Evolutionary conservation across 2,113 vertebrate species (phyloP).

Genomic region (Alouatta palliata): DNA sequence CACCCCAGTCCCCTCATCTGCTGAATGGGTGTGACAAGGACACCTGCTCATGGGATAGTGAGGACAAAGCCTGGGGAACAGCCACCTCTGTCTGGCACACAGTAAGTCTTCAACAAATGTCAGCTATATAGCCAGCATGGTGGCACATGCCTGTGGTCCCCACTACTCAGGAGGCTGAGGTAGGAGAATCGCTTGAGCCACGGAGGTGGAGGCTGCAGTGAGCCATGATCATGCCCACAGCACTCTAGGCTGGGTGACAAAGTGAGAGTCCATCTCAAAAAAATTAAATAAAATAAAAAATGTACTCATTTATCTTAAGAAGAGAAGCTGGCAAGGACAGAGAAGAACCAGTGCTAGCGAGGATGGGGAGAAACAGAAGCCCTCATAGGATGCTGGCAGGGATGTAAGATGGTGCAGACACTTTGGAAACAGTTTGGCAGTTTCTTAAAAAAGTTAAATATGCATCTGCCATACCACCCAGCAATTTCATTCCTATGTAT

Average conservation of each 20-base stretch:
- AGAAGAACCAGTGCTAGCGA: background rate
- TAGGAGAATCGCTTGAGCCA: too few species aligned
- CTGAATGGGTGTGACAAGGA: background rate
- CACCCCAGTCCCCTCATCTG: background rate
- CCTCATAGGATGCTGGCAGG: background rate
- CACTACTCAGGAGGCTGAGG: too few species aligned
- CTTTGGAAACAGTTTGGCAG: background rate
- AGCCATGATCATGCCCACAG: too few species aligned
- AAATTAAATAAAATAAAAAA: too few species aligned
- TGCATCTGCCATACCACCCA: background rate
- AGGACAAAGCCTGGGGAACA: background rate
- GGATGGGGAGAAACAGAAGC: background rate
- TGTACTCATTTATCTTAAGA: background rate
- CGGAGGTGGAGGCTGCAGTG: too few species aligned
- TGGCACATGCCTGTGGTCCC: too few species aligned
- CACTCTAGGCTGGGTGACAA: too few species aligned
- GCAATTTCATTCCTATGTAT: background rate
- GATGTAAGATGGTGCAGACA: background rate
- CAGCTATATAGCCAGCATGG: background rate
- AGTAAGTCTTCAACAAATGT: background rate
- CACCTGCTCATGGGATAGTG: background rate
- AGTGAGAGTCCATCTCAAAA: too few species aligned
- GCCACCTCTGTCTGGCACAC: accelerated
- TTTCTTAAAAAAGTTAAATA: background rate
- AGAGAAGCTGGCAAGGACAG: background rate